These are phyloP conservation scores for Dilophus febrilis DNA, from an alignment of 2,888 invertebrate species.

Conservation along the genomic window DNA sequence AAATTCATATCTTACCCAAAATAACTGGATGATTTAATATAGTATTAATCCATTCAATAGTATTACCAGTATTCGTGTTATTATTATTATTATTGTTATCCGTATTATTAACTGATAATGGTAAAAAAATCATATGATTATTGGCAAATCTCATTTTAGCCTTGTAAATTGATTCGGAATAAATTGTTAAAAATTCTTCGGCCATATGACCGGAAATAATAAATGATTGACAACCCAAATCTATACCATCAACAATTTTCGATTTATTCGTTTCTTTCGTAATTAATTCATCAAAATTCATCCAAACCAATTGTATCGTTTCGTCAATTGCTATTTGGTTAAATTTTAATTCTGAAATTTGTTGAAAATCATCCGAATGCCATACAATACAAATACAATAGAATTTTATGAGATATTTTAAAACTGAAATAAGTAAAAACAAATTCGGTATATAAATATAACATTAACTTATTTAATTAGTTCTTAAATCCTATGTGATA, in stretches of 20 bases:
- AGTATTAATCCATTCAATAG: too few species aligned
- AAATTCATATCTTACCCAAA: neutral
- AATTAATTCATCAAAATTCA: neutral
- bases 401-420: neutral
- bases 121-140: neutral
- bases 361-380: neutral
- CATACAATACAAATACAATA: neutral
- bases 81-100: neutral
- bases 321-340: neutral
- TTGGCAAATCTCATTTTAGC: neutral
- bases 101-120: neutral
- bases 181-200: neutral
- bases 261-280: neutral
- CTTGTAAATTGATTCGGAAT: neutral
- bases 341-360: neutral
- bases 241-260: too few species aligned
- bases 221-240: constrained; percentile 1
- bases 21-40: constrained; percentile 1
- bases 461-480: too few species aligned
- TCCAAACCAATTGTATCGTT: neutral
- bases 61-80: too few species aligned
- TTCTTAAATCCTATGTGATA: too few species aligned
- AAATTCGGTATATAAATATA: too few species aligned
- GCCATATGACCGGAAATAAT: neutral
- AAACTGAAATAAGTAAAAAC: neutral